A percentile compares a stretch with the other conserved stretches of the same genome.
These are phyloP conservation scores for Nycticorax nycticorax DNA, from an alignment of 2,113 vertebrate species.

Conservation along the genomic window DNA sequence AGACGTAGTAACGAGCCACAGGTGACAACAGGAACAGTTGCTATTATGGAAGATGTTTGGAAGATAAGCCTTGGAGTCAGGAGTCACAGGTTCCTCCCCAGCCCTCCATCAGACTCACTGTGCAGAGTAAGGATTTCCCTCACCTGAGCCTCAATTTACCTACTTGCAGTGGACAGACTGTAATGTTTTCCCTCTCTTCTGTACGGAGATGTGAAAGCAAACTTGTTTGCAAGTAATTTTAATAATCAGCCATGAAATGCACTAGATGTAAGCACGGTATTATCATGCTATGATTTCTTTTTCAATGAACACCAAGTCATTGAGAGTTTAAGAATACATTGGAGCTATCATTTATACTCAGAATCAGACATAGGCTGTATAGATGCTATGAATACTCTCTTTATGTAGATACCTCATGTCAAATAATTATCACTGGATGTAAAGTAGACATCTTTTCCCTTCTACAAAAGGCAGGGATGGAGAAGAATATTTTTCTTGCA, in stretches of 20 bases:
- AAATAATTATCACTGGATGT: neutral
- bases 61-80: neutral
- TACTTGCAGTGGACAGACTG: neutral
- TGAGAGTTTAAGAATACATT: neutral
- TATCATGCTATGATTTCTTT: neutral
- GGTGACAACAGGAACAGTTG: neutral
- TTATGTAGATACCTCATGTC: neutral
- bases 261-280: neutral
- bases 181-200: neutral
- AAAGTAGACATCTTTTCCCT: neutral
- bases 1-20: neutral
- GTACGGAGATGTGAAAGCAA: neutral
- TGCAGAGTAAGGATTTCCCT: neutral
- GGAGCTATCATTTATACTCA: neutral
- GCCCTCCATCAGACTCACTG: neutral
- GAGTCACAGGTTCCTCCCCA: neutral
- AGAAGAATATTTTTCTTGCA: neutral
- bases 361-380: neutral
- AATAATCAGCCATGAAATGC: slow-evolving; percentile 30
- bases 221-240: slow-evolving; percentile 13
- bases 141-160: neutral
- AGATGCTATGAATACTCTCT: neutral
- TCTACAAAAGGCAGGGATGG: neutral
- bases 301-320: neutral
- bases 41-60: neutral